Conservation (phyloP, 2,113 vertebrate genomes). For the Odocoileus virginianus region DNA sequence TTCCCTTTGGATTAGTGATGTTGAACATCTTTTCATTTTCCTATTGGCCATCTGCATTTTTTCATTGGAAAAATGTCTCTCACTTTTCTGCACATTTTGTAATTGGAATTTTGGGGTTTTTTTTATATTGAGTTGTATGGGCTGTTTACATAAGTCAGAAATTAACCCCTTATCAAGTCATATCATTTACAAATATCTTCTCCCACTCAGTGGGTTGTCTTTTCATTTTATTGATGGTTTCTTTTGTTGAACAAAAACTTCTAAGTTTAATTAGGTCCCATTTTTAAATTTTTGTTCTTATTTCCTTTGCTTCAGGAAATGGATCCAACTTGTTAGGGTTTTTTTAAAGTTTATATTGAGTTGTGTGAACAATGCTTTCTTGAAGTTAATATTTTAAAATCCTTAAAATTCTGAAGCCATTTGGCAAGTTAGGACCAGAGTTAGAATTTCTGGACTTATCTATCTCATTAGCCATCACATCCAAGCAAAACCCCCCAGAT, state of each 20-base stretch:
- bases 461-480: not conserved
- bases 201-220: not conserved
- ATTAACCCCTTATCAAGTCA: not conserved
- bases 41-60: not conserved
- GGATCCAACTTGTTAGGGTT: not conserved
- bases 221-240: not conserved
- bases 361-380: not conserved
- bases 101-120: not conserved
- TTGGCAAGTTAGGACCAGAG: not conserved
- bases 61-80: not conserved
- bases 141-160: not conserved
- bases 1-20: not conserved
- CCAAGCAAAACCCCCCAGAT: not conserved
- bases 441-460: slow-evolving; percentile 2
- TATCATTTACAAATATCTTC: not conserved
- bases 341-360: not conserved
- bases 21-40: not conserved
- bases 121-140: not conserved
- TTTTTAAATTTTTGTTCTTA: not conserved
- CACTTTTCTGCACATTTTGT: not conserved
- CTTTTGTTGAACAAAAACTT: not conserved
- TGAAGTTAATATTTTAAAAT: not conserved
- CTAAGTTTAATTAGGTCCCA: not conserved
- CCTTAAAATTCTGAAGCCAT: not conserved
- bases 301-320: not conserved